Conservation (phyloP, 2,113 vertebrate species). For the Hassar affinis region DNA sequence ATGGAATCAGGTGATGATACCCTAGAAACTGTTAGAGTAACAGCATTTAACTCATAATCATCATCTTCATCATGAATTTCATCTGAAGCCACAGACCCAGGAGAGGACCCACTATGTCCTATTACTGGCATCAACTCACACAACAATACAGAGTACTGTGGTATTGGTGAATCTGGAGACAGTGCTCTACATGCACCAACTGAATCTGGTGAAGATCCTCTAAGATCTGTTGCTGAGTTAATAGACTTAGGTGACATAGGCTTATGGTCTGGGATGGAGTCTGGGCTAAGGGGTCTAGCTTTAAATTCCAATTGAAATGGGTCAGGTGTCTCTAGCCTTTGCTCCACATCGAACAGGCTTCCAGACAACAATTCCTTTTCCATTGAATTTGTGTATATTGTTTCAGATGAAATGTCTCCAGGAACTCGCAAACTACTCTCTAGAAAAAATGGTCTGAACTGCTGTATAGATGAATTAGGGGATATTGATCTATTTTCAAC, state of each 20-base stretch:
- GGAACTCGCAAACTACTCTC: neutral
- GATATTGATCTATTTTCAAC: slow-evolving; percentile 43
- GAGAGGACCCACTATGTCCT: neutral
- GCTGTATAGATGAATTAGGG: slow-evolving; percentile 57
- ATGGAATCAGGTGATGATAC: slow-evolving; percentile 51
- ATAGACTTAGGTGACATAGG: slow-evolving; percentile 34
- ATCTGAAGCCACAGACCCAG: slow-evolving; percentile 31
- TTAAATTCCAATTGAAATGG: slow-evolving; percentile 22
- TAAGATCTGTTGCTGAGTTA: slow-evolving; percentile 1
- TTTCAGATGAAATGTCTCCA: slow-evolving; percentile 39
- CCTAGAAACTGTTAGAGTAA: neutral
- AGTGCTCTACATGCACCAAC: slow-evolving; percentile 25
- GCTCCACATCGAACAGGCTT: neutral
- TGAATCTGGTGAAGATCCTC: slow-evolving; percentile 39
- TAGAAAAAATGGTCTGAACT: slow-evolving; percentile 4
- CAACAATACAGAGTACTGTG: slow-evolving; percentile 42
- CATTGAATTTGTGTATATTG: slow-evolving; percentile 27
- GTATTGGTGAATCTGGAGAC: slow-evolving; percentile 42
- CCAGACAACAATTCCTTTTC: slow-evolving; percentile 36
- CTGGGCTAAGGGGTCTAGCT: slow-evolving; percentile 42
- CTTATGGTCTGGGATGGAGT: slow-evolving; percentile 50
- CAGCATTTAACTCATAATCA: slow-evolving; percentile 1
- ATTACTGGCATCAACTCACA: slow-evolving; percentile 1
- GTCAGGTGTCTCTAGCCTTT: slow-evolving; percentile 39
- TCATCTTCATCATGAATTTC: neutral